Conservation (phyloP, 2,888 invertebrate species). For the Buathra laborator region DNA sequence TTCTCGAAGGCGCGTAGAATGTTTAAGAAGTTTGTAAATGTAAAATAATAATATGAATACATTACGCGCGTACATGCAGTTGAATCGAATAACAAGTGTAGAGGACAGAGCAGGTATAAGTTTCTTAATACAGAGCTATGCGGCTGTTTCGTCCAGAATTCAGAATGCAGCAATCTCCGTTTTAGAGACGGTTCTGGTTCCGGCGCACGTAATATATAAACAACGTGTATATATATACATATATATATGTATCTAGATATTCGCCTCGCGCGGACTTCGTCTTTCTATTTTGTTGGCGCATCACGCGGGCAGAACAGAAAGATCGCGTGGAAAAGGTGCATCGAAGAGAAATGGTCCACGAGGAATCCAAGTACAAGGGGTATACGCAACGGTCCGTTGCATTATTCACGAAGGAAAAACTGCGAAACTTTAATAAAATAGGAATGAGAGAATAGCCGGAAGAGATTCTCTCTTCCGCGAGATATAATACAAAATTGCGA, state of each 20-base stretch:
- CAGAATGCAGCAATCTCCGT: constrained; percentile 60
- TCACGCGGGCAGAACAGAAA: constrained; percentile 25
- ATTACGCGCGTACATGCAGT: constrained; percentile 7
- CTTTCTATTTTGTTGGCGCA: constrained; percentile 47
- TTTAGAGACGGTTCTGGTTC: constrained; percentile 25
- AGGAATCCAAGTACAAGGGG: constrained; percentile 21
- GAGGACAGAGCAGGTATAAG: not conserved
- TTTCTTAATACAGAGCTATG: constrained; percentile 44
- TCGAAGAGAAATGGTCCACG: constrained; percentile 49
- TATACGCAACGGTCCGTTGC: constrained; percentile 53
- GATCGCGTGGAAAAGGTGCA: constrained; percentile 19
- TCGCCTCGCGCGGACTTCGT: constrained; percentile 15
- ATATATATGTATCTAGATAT: not conserved
- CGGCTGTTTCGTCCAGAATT: constrained; percentile 52
- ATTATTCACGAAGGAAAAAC: constrained; percentile 64
- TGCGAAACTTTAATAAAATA: constrained; percentile 61
- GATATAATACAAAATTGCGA: constrained; percentile 22
- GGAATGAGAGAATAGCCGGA: constrained; percentile 34
- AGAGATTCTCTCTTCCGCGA: not conserved
- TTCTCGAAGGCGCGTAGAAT: constrained; percentile 19
- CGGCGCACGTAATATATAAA: not conserved
- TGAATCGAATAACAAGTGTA: constrained; percentile 31
- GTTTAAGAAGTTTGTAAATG: constrained; percentile 31
- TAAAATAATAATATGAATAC: not conserved
- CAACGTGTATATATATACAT: constrained; percentile 10